Evolutionary conservation across 2,888 invertebrate species (phyloP).

Genomic region (Eupithecia vulgata): DNA sequence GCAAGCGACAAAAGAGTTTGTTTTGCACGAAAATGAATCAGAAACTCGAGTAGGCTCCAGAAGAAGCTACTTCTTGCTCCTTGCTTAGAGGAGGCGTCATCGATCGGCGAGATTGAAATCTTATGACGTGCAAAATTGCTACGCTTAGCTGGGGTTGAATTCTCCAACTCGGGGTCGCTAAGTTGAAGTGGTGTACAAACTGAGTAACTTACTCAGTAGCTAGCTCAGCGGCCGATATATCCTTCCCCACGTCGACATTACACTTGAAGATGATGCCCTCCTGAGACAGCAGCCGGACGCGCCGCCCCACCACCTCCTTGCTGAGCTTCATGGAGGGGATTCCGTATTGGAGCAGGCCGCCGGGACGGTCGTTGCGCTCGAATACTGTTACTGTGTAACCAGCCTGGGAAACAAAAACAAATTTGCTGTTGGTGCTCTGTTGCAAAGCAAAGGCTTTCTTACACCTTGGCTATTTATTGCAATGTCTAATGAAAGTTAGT

Average conservation of each 20-base stretch:
- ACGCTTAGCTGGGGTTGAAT: background rate
- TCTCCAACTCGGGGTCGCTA: background rate
- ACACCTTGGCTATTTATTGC: too few species aligned
- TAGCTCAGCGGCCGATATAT: constrained; percentile 90
- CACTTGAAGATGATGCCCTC: constrained; percentile 97
- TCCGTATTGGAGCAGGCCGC: constrained; percentile 98
- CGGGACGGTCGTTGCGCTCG: constrained; percentile 97
- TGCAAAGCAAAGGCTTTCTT: too few species aligned
- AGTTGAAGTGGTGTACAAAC: background rate
- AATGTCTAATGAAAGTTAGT: too few species aligned
- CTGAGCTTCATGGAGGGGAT: constrained; percentile 99
- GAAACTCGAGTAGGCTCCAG: too few species aligned
- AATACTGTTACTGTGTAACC: constrained; percentile 98
- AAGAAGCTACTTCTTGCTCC: too few species aligned
- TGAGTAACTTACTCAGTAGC: constrained; percentile 84
- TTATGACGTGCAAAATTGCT: background rate
- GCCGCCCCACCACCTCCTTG: constrained; percentile 95
- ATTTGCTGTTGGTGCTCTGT: too few species aligned
- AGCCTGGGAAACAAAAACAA: constrained; percentile 79
- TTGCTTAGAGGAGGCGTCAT: too few species aligned
- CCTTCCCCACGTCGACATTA: constrained; percentile 95
- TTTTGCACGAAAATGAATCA: too few species aligned
- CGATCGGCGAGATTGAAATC: too few species aligned
- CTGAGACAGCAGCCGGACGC: constrained; percentile 92
- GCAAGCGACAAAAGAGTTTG: too few species aligned